A percentile compares a stretch with the other conserved stretches of the same genome.
phyloP scores from a whole-genome alignment of 2,113 vertebrate genomes.

The Sprattus sprattus region DNA sequence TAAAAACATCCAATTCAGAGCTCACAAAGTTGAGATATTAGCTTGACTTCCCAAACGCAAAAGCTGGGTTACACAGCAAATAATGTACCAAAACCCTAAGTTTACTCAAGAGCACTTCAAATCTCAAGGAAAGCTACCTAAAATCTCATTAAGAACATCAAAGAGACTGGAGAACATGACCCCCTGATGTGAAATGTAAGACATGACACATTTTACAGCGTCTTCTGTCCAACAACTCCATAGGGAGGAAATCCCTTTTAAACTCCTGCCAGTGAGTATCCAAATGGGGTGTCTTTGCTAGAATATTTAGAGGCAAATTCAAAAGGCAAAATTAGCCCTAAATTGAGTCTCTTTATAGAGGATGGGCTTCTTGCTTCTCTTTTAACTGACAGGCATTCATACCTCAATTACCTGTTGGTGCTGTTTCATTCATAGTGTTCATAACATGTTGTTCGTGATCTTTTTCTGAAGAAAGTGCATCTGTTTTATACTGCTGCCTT shows the following conservation, averaged over 20 bases:
- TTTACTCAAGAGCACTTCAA: neutral
- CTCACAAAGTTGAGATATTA: neutral
- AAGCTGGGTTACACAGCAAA: neutral
- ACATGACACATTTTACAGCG: conserved; percentile 7
- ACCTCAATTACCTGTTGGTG: neutral
- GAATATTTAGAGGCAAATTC: neutral
- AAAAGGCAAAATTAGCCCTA: neutral
- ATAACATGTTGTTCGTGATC: neutral
- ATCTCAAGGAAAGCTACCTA: neutral
- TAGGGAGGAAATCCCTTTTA: neutral
- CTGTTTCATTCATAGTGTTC: neutral
- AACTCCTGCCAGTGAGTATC: neutral
- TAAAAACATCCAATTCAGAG: neutral
- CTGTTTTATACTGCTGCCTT: neutral
- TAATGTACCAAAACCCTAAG: neutral
- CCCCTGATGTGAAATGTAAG: neutral
- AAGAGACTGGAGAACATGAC: neutral
- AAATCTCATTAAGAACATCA: neutral
- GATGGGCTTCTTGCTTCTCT: neutral
- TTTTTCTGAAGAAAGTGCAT: neutral
- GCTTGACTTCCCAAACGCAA: neutral
- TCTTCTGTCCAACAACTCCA: conserved; percentile 6
- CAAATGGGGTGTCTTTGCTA: neutral
- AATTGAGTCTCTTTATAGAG: neutral
- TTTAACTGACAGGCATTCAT: neutral